These are phyloP conservation scores for Tetropium fuscum DNA, from an alignment of 2,888 invertebrate genomes.

Conservation along the genomic window DNA sequence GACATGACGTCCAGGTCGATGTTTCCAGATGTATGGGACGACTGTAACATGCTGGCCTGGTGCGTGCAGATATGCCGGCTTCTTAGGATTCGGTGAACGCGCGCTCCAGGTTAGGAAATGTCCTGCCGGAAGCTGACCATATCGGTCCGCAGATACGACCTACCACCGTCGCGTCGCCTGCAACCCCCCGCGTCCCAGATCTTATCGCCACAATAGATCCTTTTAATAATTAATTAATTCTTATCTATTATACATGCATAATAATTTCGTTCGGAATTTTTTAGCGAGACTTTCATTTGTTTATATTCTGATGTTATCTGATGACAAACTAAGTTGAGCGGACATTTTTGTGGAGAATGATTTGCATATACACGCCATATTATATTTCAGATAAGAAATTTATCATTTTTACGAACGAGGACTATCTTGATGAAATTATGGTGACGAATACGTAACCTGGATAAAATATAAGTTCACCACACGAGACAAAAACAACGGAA, in stretches of 20 bases:
- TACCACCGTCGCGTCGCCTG: constrained; percentile 26
- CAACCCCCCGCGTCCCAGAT: constrained; percentile 11
- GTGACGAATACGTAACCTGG: no score
- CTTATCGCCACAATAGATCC: constrained; percentile 22
- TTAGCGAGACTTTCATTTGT: no score
- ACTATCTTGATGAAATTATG: no score
- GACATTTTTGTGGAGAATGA: no score
- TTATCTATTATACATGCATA: constrained; percentile 16
- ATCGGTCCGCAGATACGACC: constrained; percentile 30
- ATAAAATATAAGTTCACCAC: no score
- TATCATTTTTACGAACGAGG: no score
- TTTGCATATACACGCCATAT: no score
- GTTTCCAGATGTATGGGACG: constrained; percentile 27
- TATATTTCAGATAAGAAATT: no score
- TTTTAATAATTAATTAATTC: constrained; percentile 25
- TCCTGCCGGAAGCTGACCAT: constrained; percentile 50
- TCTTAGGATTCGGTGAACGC: constrained; percentile 46
- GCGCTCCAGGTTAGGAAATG: constrained; percentile 47
- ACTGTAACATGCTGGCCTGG: constrained; percentile 11
- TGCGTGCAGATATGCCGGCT: constrained; percentile 27
- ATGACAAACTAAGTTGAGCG: no score
- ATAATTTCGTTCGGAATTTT: constrained; percentile 7
- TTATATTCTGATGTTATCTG: no score
- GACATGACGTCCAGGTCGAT: constrained; percentile 20
- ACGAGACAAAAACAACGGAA: no score